Conservation (phyloP, 2,113 vertebrate genomes). For the Isurus oxyrinchus region DNA sequence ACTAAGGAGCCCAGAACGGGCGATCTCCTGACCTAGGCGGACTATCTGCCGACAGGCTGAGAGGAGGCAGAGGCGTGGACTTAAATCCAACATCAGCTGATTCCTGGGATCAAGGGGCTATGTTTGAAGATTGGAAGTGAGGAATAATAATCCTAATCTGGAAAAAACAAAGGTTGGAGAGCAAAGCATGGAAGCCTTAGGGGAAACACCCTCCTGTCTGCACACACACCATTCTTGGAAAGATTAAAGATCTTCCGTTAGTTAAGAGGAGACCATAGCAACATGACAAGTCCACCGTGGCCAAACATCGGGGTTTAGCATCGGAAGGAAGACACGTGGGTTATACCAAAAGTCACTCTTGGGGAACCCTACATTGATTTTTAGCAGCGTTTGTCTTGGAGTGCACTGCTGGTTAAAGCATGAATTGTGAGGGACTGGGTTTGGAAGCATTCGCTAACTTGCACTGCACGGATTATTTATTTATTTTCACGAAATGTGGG, state of each 20-base stretch:
- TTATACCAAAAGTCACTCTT: neutral
- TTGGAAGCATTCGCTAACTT: neutral
- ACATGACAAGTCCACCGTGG: neutral
- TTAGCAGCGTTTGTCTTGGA: neutral
- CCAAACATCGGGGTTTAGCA: neutral
- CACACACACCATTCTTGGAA: neutral
- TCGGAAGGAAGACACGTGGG: neutral
- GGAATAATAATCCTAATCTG: too few species aligned
- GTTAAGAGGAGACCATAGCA: neutral
- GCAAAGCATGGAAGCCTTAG: neutral
- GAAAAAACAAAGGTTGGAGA: too few species aligned
- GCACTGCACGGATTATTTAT: neutral
- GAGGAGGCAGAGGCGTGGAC: too few species aligned
- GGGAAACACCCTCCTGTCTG: neutral
- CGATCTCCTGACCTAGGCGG: too few species aligned
- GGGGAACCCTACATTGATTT: neutral
- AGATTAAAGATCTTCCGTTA: neutral
- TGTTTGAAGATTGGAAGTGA: too few species aligned
- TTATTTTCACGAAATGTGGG: too few species aligned
- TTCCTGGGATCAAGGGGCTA: too few species aligned
- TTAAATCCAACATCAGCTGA: too few species aligned
- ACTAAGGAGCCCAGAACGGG: neutral
- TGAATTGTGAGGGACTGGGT: neutral
- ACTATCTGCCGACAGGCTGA: too few species aligned
- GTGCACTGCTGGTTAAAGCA: neutral